A percentile compares a stretch with the other conserved stretches of the same genome.
phyloP scores from a whole-genome alignment of 1,140 invertebrate genomes.

The Asbolus verrucosus region DNA sequence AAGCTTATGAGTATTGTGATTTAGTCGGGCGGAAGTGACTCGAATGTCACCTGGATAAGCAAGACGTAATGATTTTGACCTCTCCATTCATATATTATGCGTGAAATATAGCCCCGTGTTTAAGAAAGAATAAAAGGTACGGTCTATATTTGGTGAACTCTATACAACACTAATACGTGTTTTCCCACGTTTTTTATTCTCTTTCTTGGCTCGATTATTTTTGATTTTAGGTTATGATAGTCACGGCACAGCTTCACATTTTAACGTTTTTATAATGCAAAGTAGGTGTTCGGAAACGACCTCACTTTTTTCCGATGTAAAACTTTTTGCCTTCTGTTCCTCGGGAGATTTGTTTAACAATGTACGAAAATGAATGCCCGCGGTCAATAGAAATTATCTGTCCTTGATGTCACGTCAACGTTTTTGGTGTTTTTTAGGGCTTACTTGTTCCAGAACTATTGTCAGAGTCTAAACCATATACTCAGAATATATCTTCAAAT shows the following conservation, averaged over 20 bases:
- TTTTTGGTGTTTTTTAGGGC: no score
- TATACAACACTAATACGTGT: constrained; percentile 19
- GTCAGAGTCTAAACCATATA: no score
- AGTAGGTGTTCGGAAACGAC: constrained; percentile 32
- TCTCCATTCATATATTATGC: constrained; percentile 48
- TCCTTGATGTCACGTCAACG: no score
- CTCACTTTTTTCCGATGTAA: constrained; percentile 11
- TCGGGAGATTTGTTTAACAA: no score
- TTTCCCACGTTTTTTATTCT: constrained; percentile 57
- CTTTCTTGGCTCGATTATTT: constrained; percentile 50
- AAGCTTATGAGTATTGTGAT: constrained; percentile 47
- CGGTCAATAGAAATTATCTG: no score
- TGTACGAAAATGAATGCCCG: no score
- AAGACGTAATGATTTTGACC: constrained; percentile 56
- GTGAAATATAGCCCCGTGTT: constrained; percentile 18
- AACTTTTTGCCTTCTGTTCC: no score
- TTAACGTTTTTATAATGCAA: constrained; percentile 50
- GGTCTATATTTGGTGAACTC: constrained; percentile 19
- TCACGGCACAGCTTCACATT: constrained; percentile 45
- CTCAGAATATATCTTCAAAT: no score
- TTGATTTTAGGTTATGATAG: constrained; percentile 56
- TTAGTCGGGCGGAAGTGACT: constrained; percentile 56
- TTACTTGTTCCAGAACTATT: no score
- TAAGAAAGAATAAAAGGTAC: constrained; percentile 11
- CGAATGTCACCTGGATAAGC: constrained; percentile 54